Evolutionary conservation across 1,140 invertebrate genomes (phyloP).

Genomic region (Atta texana): DNA sequence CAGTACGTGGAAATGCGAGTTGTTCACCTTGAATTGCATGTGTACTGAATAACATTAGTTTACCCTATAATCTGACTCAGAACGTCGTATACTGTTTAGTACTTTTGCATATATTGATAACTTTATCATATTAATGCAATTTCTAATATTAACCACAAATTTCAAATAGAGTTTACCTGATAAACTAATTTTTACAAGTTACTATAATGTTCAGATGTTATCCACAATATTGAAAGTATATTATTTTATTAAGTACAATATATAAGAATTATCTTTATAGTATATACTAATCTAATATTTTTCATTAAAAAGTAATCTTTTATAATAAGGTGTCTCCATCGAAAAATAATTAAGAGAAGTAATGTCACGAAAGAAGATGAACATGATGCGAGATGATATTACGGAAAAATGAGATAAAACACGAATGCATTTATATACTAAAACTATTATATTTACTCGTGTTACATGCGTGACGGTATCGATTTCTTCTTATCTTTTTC

Average conservation of each 20-base stretch:
- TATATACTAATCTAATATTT: not conserved
- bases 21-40: slow-evolving; percentile 51
- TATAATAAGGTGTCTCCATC: not conserved
- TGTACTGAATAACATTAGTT: slow-evolving; percentile 40
- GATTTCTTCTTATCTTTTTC: not conserved
- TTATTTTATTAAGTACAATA: not conserved
- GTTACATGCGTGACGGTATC: not conserved
- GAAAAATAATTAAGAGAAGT: not conserved
- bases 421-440: not conserved
- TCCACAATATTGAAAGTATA: not conserved
- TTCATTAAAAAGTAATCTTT: not conserved
- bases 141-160: not conserved
- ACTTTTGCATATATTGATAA: slow-evolving; percentile 16
- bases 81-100: not conserved
- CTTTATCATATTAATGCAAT: not conserved
- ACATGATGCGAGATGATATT: not conserved
- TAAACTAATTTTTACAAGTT: not conserved
- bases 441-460: not conserved
- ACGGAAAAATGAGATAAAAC: not conserved
- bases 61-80: slow-evolving; percentile 14
- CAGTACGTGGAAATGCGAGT: slow-evolving; percentile 31
- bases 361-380: not conserved
- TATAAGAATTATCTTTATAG: not conserved
- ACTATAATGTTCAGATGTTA: not conserved
- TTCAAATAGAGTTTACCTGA: not conserved